Conservation (phyloP, 2,113 vertebrate genomes). For the Hyperoodon ampullatus region DNA sequence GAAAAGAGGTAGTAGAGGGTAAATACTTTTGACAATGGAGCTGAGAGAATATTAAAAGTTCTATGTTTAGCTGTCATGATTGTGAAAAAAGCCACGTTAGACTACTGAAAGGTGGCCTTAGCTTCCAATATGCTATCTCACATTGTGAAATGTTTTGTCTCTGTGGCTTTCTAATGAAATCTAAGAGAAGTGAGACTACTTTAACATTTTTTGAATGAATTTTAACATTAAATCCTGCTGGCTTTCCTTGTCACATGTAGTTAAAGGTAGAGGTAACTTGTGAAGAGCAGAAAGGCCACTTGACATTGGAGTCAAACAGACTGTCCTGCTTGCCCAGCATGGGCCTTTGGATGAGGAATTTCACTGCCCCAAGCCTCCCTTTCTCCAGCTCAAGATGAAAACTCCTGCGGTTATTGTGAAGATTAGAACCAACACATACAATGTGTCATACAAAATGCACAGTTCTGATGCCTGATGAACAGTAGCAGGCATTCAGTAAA, state of each 20-base stretch:
- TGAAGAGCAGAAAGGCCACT: not conserved
- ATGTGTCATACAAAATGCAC: not conserved
- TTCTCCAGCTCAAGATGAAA: not conserved
- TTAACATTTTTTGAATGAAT: constrained; percentile 40
- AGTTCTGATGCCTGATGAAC: not conserved
- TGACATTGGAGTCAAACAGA: not conserved
- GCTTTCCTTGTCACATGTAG: not conserved
- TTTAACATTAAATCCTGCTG: constrained; percentile 41
- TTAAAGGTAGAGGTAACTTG: not conserved
- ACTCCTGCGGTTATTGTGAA: not conserved
- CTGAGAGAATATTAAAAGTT: constrained; percentile 53
- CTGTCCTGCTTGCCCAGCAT: not conserved
- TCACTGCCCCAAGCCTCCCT: not conserved
- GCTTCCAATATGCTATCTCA: not conserved
- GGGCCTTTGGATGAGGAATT: not conserved
- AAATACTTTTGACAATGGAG: constrained; percentile 49
- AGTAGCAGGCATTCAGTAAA: not conserved
- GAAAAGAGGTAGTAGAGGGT: not conserved
- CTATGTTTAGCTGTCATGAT: constrained; percentile 23
- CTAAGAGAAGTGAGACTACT: not conserved
- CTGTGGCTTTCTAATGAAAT: constrained; percentile 3
- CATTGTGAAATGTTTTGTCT: constrained; percentile 28
- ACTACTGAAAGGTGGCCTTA: not conserved
- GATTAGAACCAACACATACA: not conserved
- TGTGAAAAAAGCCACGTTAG: not conserved